Evolutionary conservation across 1,140 invertebrate species (phyloP).

Genomic region (Aphaenogaster floridana): DNA sequence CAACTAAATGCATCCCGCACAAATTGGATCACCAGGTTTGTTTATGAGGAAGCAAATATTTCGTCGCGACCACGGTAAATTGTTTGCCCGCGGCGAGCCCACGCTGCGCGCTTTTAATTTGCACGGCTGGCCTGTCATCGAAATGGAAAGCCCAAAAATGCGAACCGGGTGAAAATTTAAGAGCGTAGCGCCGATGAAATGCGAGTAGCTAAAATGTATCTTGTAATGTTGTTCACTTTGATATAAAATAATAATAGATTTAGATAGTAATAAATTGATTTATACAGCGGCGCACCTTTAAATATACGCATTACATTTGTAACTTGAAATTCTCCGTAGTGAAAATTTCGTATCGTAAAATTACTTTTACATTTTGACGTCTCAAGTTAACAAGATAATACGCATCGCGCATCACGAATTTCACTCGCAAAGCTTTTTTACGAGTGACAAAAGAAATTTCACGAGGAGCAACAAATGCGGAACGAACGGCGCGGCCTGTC

Average conservation of each 20-base stretch:
- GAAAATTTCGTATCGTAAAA: neutral
- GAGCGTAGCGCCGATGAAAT: conserved; percentile 1
- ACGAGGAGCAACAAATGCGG: conserved; percentile 3
- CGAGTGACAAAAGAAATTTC: conserved; percentile 18
- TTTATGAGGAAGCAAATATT: conserved; percentile 73
- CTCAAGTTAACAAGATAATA: neutral
- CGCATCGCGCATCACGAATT: neutral
- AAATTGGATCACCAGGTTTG: conserved; percentile 71
- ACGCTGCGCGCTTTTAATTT: conserved; percentile 71
- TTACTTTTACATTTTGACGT: conserved; percentile 11
- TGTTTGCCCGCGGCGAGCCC: conserved; percentile 65
- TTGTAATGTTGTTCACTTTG: neutral
- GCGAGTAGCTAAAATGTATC: conserved; percentile 8
- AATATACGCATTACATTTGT: neutral
- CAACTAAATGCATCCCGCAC: conserved; percentile 62
- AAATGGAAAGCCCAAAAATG: conserved; percentile 48
- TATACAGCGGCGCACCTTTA: too few species aligned
- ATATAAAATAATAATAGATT: neutral
- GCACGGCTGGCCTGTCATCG: conserved; percentile 44
- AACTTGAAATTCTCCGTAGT: neutral
- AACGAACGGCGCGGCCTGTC: conserved; percentile 12
- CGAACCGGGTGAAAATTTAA: conserved; percentile 42
- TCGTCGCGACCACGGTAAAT: conserved; percentile 63
- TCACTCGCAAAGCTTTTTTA: neutral
- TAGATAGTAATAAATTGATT: neutral